phyloP scores from a whole-genome alignment of 2,797 vertebrate genomes.

The Ispidina lecontei region DNA sequence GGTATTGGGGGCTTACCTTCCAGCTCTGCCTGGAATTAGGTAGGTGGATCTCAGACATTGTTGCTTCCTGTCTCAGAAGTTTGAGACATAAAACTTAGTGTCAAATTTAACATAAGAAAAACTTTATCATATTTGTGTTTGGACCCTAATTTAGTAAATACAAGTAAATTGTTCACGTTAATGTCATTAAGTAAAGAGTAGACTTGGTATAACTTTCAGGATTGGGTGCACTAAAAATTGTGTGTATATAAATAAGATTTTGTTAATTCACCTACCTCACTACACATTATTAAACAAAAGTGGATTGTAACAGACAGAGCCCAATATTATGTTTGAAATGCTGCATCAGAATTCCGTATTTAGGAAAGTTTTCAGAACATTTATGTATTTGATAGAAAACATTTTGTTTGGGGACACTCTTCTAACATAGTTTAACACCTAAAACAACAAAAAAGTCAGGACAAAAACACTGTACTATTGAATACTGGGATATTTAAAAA shows the following conservation, averaged over 20 bases:
- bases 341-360: not conserved
- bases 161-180: not conserved
- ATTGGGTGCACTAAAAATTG: not conserved
- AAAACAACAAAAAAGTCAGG: slow-evolving; percentile 1
- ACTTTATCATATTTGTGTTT: not conserved
- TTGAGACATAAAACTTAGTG: not conserved
- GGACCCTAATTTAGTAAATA: not conserved
- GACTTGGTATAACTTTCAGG: not conserved
- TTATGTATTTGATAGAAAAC: slow-evolving; percentile 37
- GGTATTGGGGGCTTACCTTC: not conserved
- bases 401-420: not conserved
- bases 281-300: not conserved
- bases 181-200: not conserved
- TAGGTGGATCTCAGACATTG: not conserved
- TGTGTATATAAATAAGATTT: not conserved
- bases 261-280: not conserved
- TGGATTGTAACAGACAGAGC: not conserved
- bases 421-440: not conserved
- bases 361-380: slow-evolving; percentile 17
- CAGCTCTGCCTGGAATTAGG: not conserved
- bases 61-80: not conserved
- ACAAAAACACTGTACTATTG: not conserved
- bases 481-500: slow-evolving; percentile 29
- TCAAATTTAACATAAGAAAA: not conserved
- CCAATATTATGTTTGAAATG: not conserved